phyloP scores from a whole-genome alignment of 2,113 vertebrate species.

The Butorides virescens region DNA sequence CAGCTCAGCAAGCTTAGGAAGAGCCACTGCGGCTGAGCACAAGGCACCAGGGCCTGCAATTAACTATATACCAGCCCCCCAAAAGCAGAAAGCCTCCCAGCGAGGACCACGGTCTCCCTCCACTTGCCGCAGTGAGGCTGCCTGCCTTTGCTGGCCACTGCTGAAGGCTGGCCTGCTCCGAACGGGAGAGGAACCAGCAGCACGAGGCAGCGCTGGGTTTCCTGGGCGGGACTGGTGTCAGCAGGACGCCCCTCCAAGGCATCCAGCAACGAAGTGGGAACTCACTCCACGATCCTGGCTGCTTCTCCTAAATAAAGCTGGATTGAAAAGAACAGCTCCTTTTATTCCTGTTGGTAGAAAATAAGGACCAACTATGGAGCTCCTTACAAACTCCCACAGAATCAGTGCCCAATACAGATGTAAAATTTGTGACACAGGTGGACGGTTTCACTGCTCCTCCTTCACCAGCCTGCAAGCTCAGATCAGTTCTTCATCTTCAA shows the following conservation, averaged over 20 bases:
- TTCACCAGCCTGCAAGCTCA: not conserved
- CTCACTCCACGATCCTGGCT: not conserved
- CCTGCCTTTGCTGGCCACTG: rapidly evolving
- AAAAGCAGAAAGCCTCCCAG: not conserved
- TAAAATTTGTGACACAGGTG: not conserved
- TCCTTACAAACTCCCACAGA: not conserved
- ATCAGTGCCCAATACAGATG: rapidly evolving
- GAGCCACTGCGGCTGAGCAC: not conserved
- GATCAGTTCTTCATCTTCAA: not conserved
- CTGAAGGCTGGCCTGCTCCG: not conserved
- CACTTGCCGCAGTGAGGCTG: rapidly evolving
- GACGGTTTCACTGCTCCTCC: not conserved
- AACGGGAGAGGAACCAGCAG: not conserved
- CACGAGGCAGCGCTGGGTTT: not conserved
- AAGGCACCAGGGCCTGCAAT: not conserved
- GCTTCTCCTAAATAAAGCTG: not conserved
- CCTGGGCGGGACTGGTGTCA: not conserved
- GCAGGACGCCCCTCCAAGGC: not conserved
- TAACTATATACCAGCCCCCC: not conserved
- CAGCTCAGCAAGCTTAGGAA: not conserved
- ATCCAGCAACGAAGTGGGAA: not conserved
- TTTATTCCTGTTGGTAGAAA: not conserved
- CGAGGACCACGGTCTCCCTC: rapidly evolving
- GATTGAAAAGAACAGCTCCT: not conserved
- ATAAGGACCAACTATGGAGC: not conserved